phyloP scores from a whole-genome alignment of 2,888 invertebrate genomes.

The Heliconius ismenius region DNA sequence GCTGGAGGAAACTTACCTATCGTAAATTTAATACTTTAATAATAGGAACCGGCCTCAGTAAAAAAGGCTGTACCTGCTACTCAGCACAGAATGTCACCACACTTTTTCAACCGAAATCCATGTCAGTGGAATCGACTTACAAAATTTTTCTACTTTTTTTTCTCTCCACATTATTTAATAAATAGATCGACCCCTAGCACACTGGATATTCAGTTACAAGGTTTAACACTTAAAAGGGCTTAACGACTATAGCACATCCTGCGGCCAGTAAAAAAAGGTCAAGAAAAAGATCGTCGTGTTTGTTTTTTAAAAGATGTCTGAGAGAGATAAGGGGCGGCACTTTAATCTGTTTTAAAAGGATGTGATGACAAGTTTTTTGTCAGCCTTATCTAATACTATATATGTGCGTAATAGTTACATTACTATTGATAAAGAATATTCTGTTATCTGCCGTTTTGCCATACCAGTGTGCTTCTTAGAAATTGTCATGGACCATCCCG shows the following conservation, averaged over 20 bases:
- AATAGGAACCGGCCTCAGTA: constrained; percentile 67
- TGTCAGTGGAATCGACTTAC: constrained; percentile 80
- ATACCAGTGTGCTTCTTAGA: constrained; percentile 26
- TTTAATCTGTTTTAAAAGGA: constrained; percentile 82
- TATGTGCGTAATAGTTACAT: constrained; percentile 34
- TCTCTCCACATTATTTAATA: constrained; percentile 76
- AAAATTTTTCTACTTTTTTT: constrained; percentile 61
- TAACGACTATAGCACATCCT: constrained; percentile 82
- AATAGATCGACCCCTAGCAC: constrained; percentile 80
- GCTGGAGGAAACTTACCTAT: constrained; percentile 60
- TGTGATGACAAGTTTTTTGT: constrained; percentile 76
- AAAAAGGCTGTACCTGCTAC: constrained; percentile 66
- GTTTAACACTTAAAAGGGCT: constrained; percentile 83
- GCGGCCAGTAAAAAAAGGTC: constrained; percentile 79
- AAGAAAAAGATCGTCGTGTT: constrained; percentile 80
- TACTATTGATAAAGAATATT: constrained; percentile 23
- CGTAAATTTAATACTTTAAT: constrained; percentile 79
- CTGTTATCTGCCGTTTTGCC: constrained; percentile 45
- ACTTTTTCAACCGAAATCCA: constrained; percentile 78
- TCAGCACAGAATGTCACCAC: constrained; percentile 67
- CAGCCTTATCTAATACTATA: constrained; percentile 28
- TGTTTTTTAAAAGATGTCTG: constrained; percentile 83
- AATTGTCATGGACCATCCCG: not conserved
- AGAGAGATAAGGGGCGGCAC: constrained; percentile 79
- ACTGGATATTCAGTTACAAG: constrained; percentile 82